Evolutionary conservation across 2,113 vertebrate species (phyloP).

Genomic region (Nibea albiflora): DNA sequence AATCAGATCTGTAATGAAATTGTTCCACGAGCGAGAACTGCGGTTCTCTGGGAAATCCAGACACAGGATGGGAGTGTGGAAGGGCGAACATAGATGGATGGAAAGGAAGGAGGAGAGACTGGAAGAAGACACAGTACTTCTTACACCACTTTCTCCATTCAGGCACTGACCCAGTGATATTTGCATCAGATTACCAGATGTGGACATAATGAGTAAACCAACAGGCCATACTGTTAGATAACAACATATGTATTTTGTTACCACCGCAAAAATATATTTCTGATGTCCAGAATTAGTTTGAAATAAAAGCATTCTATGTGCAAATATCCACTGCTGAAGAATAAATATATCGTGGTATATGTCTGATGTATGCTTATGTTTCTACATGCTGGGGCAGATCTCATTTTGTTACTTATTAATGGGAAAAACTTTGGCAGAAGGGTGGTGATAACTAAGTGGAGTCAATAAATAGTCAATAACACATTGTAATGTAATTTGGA

Average conservation of each 20-base stretch:
- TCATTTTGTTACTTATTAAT: background rate
- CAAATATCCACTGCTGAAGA: background rate
- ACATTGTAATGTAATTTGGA: background rate
- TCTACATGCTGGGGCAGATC: background rate
- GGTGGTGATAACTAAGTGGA: background rate
- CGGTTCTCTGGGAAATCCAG: constrained; percentile 9
- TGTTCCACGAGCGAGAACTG: constrained; percentile 17
- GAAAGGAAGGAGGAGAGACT: background rate
- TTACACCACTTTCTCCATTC: background rate
- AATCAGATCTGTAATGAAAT: constrained; percentile 36
- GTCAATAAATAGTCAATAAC: background rate
- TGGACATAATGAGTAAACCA: background rate
- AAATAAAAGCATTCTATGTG: background rate
- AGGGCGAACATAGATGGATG: background rate
- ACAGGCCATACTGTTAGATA: background rate
- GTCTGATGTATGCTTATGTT: background rate
- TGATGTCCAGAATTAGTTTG: background rate
- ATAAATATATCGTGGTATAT: background rate
- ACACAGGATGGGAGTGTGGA: background rate
- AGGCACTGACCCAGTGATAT: background rate
- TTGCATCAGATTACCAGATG: background rate
- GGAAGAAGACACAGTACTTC: background rate
- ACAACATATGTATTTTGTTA: background rate
- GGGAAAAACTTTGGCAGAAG: background rate
- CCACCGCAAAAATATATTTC: background rate